phyloP scores from a whole-genome alignment of 64 coral and sea anemone genomes.

The Platygyra sinensis region DNA sequence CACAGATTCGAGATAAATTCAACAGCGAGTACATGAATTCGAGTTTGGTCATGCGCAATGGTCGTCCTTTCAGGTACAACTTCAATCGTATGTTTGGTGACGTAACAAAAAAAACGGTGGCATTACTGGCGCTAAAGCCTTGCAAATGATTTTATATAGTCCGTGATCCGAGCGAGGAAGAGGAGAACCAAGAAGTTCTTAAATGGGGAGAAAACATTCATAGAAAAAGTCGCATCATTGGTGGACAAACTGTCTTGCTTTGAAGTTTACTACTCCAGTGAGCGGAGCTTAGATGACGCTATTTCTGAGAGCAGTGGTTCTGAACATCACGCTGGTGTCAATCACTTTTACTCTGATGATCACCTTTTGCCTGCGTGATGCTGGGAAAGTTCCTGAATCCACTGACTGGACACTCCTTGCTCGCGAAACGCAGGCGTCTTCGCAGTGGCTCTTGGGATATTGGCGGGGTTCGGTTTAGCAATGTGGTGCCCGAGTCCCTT shows the following conservation, averaged over 20 bases:
- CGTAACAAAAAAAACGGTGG: conserved; percentile 21
- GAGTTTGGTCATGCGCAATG: conserved; percentile 59
- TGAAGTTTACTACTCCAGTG: conserved; percentile 2
- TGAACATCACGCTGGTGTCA: conserved; percentile 27
- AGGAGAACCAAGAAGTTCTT: conserved; percentile 11
- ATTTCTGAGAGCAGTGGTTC: conserved; percentile 41
- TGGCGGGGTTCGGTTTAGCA: conserved; percentile 33
- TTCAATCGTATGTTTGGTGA: conserved; percentile 67
- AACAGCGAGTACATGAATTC: not conserved
- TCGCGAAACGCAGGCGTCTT: conserved; percentile 28
- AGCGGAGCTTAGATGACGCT: conserved; percentile 47
- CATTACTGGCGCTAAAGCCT: conserved; percentile 31
- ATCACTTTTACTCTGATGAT: conserved; percentile 56
- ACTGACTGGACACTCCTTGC: conserved; percentile 39
- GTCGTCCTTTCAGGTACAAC: conserved; percentile 44
- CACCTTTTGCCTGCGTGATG: conserved; percentile 42
- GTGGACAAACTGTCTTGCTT: not conserved
- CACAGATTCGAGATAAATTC: conserved; percentile 12
- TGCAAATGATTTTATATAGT: conserved; percentile 61
- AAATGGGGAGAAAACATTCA: conserved; percentile 45
- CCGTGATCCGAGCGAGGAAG: conserved; percentile 1
- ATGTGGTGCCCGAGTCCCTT: conserved; percentile 19
- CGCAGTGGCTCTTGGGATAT: conserved; percentile 28
- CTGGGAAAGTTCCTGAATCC: conserved; percentile 50
- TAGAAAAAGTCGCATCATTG: not conserved